Conservation (phyloP, 1,140 invertebrate species). For the Agrilus planipennis region DNA sequence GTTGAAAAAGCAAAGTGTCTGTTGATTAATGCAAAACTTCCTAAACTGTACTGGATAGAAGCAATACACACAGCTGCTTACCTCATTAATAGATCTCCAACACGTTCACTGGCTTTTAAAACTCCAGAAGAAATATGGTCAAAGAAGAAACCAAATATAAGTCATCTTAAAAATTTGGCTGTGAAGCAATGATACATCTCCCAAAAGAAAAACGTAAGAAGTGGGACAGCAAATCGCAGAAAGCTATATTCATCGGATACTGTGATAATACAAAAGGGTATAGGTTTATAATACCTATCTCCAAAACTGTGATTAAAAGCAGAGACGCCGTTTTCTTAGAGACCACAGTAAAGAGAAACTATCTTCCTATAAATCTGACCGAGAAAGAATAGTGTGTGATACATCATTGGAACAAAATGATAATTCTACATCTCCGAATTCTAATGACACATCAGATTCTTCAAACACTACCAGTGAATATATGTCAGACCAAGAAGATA, state of each 20-base stretch:
- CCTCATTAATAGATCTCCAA: conserved; percentile 24
- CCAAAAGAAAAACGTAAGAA: conserved; percentile 26
- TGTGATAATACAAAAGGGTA: conserved; percentile 23
- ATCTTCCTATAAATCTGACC: conserved; percentile 15
- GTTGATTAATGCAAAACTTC: conserved; percentile 1
- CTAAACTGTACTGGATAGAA: conserved; percentile 21
- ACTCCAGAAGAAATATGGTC: conserved; percentile 20
- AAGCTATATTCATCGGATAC: conserved; percentile 26
- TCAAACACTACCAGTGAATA: too few relatives aligned
- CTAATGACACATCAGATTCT: too few relatives aligned
- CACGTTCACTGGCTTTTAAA: conserved; percentile 2
- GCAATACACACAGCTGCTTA: conserved; percentile 24
- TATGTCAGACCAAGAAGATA: too few relatives aligned
- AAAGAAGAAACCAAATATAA: conserved; percentile 14
- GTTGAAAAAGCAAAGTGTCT: conserved; percentile 6
- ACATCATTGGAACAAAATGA: too few relatives aligned
- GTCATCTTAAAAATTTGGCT: conserved; percentile 24
- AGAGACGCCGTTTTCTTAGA: conserved; percentile 10
- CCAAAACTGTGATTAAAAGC: conserved; percentile 1
- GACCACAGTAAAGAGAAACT: conserved; percentile 15
- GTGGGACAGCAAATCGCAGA: conserved; percentile 24
- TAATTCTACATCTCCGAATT: too few relatives aligned
- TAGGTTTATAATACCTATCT: conserved; percentile 9
- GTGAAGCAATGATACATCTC: conserved; percentile 14
- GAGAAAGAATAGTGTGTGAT: too few relatives aligned